Conservation (phyloP, 2,888 invertebrate species). For the Sialis lutaria region DNA sequence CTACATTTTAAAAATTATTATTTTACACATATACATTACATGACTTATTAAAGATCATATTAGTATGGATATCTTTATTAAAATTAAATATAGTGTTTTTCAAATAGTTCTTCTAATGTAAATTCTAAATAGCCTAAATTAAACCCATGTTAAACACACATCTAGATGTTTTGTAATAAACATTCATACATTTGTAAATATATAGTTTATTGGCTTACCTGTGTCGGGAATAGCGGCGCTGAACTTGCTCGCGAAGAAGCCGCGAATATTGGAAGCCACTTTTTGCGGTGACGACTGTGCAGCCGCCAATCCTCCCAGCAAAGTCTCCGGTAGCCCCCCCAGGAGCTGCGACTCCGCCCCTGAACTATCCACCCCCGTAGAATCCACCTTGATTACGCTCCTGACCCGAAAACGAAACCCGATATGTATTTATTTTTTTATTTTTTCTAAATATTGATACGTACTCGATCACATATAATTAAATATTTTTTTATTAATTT, state of each 20-base stretch:
- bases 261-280: constrained; percentile 56
- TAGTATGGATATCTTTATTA: no score
- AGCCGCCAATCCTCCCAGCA: constrained; percentile 43
- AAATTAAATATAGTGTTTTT: no score
- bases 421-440: neutral
- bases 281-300: constrained; percentile 35
- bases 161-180: no score
- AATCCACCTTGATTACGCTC: constrained; percentile 21
- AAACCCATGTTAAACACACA: no score
- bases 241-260: constrained; percentile 50
- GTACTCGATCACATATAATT: neutral
- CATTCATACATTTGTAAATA: no score
- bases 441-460: neutral
- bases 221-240: constrained; percentile 52
- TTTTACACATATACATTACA: no score
- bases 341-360: constrained; percentile 28
- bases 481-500: neutral
- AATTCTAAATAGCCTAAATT: no score
- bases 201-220: constrained; percentile 32
- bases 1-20: no score
- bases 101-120: no score
- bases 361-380: constrained; percentile 18
- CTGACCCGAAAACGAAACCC: neutral
- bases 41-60: no score
- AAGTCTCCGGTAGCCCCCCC: constrained; percentile 46